Conservation (phyloP, 1,140 invertebrate genomes). For the Drosophila kohkoa region DNA sequence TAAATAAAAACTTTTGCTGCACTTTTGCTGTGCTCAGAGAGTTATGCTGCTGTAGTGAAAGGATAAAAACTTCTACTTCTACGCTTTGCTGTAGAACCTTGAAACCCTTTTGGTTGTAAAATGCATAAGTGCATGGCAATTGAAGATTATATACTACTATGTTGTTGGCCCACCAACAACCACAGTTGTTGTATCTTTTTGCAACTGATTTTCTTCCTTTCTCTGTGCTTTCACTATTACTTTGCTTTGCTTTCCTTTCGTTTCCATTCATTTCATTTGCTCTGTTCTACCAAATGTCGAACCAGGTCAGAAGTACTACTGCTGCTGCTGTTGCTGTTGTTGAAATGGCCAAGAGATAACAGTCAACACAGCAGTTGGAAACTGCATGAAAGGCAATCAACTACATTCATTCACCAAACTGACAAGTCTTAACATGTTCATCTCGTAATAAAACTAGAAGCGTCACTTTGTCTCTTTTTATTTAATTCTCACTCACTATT, state of each 20-base stretch:
- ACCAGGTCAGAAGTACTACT: slow-evolving; percentile 5
- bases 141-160: slow-evolving; percentile 42
- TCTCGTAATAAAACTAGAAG: too few relatives aligned
- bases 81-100: slow-evolving; percentile 18
- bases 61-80: slow-evolving; percentile 31
- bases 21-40: slow-evolving; percentile 26
- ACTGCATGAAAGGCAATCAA: slow-evolving; percentile 1
- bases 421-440: too few relatives aligned
- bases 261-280: slow-evolving; percentile 7
- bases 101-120: slow-evolving; percentile 19
- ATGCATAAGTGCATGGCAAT: slow-evolving; percentile 43
- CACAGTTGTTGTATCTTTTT: neutral
- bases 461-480: too few relatives aligned
- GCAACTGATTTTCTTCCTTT: slow-evolving; percentile 25
- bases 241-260: neutral
- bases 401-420: neutral
- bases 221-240: neutral
- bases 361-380: neutral
- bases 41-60: slow-evolving; percentile 14
- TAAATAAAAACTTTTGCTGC: slow-evolving; percentile 63
- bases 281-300: slow-evolving; percentile 12
- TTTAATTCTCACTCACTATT: too few relatives aligned
- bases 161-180: slow-evolving; percentile 4
- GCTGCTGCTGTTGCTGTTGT: neutral
- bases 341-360: slow-evolving; percentile 5